Base-by-base conservation (phyloP, 2,888 invertebrate species). In the Machimus atricapillus region DNA sequence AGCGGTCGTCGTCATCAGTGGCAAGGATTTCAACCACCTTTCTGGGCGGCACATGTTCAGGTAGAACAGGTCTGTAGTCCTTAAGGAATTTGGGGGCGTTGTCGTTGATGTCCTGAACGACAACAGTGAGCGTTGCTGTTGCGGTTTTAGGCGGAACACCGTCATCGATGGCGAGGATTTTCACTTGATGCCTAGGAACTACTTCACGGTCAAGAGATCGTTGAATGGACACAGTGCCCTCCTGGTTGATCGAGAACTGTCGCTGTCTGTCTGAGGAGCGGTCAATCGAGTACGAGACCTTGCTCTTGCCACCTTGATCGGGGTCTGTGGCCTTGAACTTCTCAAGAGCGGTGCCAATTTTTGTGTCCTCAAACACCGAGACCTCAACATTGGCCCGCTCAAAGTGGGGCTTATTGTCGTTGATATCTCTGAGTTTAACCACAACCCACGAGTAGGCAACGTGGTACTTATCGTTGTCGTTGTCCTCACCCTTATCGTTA, bases 331-430 rank as follows among this genome's bases (percentile, higher is more conserved):
- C 99, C 91, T 96, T 96, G 93, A 99, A 99, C 23, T 97, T 97
- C 92, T 98, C 98, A 90, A 99, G 93, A 89, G 96, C 96, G 89
- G 97, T 97, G 34, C 98, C 98, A 86, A 97, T 96, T 91, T 96
- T 96, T 2, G 98, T 97, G 92, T 98, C 98, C 93, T 99, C 99
- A 91, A 96, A 96, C 1, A 98, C 97, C 16, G 96, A 96, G 5
- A 97, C 97, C 93, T 97, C 98, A 90, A 98, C 98, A 91, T 98
- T 98, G 78, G 98, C 97, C 89, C 96, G 95, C 91, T 98, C 98
- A 92, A 98, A 98, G 91, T 97, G 96, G 6, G 99, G 99, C 92
- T 97, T 97, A 94, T 99, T 99, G 94, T 99, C 99, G 93, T 99
- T 99, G 90, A 97, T 97, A 92, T 99, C 99, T 88, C 97, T 95